Conservation (phyloP, 2,888 invertebrate species). For the Cerceris rybyensis region DNA sequence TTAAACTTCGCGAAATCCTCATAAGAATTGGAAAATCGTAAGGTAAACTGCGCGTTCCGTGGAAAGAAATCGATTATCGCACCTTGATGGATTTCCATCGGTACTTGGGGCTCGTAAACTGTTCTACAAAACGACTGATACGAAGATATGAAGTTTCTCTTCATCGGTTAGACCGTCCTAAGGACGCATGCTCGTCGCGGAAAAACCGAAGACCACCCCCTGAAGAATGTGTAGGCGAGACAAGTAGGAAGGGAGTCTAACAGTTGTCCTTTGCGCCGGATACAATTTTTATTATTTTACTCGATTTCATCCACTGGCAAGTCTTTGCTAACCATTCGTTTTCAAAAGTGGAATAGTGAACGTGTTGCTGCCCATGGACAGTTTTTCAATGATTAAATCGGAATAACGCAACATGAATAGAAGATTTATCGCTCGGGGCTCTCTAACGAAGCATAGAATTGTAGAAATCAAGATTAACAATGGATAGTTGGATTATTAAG, state of each 20-base stretch:
- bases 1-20: not conserved
- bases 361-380: conserved; percentile 61
- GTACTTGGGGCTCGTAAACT: not conserved
- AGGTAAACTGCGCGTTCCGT: no score
- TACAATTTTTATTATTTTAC: not conserved
- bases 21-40: not conserved
- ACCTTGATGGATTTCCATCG: conserved; percentile 32
- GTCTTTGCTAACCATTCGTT: not conserved
- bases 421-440: conserved; percentile 48
- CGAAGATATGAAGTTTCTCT: not conserved
- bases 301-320: not conserved
- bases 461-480: conserved; percentile 21
- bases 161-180: not conserved
- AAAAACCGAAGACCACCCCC: conserved; percentile 4
- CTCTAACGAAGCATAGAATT: conserved; percentile 42
- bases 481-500: conserved; percentile 41
- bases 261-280: not conserved
- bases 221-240: not conserved
- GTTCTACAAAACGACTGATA: not conserved
- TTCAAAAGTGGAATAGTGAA: conserved; percentile 47
- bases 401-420: conserved; percentile 53
- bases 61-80: not conserved
- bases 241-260: not conserved
- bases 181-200: conserved; percentile 17
- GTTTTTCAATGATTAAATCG: conserved; percentile 63